These are phyloP conservation scores for Orchestia grillus DNA, from an alignment of 1,140 invertebrate species.

Conservation along the genomic window DNA sequence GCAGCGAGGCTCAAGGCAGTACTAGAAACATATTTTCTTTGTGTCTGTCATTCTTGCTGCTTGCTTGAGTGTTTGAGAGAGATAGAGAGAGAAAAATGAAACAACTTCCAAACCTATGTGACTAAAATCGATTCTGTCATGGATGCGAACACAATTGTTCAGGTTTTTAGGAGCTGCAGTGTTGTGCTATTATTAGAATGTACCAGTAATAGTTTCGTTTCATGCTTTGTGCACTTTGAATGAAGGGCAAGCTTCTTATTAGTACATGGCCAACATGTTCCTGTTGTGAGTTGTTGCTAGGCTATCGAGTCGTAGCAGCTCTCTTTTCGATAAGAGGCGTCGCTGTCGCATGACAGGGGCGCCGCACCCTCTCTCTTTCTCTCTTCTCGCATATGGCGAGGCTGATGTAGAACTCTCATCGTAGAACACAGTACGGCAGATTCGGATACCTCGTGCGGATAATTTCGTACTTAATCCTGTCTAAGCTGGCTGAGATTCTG, in stretches of 20 bases:
- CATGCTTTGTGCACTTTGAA: too few relatives aligned
- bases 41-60: not conserved
- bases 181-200: not conserved
- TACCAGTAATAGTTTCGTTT: not conserved
- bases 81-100: not conserved
- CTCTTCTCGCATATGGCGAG: not conserved
- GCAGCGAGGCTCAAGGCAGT: not conserved
- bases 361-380: not conserved
- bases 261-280: not conserved
- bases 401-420: not conserved
- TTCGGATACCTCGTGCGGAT: not conserved
- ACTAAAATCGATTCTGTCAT: too few relatives aligned
- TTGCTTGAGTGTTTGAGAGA: not conserved
- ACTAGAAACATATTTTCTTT: not conserved
- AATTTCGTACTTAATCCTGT: not conserved
- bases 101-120: not conserved
- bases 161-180: not conserved
- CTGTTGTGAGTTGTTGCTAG: not conserved
- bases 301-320: not conserved
- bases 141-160: not conserved
- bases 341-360: too few relatives aligned
- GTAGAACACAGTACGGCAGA: not conserved
- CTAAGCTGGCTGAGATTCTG: not conserved
- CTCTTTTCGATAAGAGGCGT: not conserved
- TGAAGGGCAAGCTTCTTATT: too few relatives aligned